Evolutionary conservation across 2,797 vertebrate species (phyloP), one percentile per base, ranked within the genome.

Genomic region (Miichthys miiuy): DNA sequence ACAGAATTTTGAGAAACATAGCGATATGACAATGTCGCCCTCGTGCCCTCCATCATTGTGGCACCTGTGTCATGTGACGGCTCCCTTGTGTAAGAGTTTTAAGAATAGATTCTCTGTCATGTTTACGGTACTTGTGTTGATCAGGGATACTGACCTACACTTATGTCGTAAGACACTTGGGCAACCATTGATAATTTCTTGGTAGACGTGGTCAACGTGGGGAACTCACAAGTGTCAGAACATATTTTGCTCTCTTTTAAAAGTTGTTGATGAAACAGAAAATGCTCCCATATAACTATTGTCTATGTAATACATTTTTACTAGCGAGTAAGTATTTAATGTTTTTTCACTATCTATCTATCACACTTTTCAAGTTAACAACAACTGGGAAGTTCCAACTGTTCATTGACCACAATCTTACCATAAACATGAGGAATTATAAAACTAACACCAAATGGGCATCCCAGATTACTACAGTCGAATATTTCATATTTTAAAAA

Each of bases 61-160:
- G 11, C 58, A 11, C 55, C 55, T 41, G 52, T n/a, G 20, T 56
- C 84, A 51, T 77, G 69, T 83, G 79, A 52, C 69, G 72, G 14
- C 66, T 72, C 55, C 20, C 73, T 89, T 82, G 88, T 89, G 91
- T 83, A 90, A 91, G 69, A 85, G 89, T 87, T 85, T 38, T 90
- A 94, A 92, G 89, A 91, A 94, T 93, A 94, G 88, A 75, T 27
- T 65, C 21, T 72, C 76, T 46, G 75, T 87, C 79, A 64, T 92
- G 89, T 91, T 88, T 70, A 82, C 20, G 11, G 58, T 47, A 52
- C 67, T 71, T 21, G 38, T 87, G 86, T 90, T 85, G 30, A 85
- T 76, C 61, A 3, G 50, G 20, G 21, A 71, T 58, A 54, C 47
- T 86, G 77, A 87, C 34, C 13, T 52, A 30, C 38, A 55, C 13